phyloP scores from a whole-genome alignment of 1,140 invertebrate genomes.

The Zaprionus capensis region DNA sequence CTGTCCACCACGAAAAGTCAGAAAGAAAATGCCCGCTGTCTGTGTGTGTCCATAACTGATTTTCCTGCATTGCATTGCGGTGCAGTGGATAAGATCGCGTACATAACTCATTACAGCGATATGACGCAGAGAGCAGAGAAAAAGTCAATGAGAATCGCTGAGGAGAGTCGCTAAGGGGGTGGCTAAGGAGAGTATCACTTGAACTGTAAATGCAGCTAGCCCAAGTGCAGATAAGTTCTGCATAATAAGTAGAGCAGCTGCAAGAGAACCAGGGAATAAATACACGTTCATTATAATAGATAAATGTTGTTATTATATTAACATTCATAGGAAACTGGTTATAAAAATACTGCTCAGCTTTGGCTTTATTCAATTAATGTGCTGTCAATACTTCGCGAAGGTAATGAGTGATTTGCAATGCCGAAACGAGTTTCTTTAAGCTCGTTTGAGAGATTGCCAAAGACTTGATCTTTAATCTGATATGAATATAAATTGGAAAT shows the following conservation, averaged over 20 bases:
- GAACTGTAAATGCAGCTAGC: conserved; percentile 14
- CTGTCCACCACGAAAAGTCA: conserved; percentile 30
- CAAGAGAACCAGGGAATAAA: neutral
- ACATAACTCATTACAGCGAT: conserved; percentile 81
- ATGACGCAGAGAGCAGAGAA: conserved; percentile 36
- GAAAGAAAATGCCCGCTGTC: conserved; percentile 23
- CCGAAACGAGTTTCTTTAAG: neutral
- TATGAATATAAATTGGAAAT: neutral
- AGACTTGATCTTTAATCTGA: neutral
- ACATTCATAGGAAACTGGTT: neutral
- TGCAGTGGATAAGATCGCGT: conserved; percentile 73
- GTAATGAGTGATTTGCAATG: conserved; percentile 3
- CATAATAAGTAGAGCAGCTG: neutral
- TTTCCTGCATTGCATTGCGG: conserved; percentile 48
- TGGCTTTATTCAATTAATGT: neutral
- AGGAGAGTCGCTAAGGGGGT: neutral
- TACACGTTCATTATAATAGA: neutral
- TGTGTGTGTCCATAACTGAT: conserved; percentile 54
- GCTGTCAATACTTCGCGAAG: neutral
- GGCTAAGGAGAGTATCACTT: conserved; percentile 4
- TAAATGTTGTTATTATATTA: neutral
- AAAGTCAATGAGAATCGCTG: neutral
- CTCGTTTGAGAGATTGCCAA: neutral
- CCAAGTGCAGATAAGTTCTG: neutral
- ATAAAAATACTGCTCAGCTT: neutral